These are phyloP conservation scores for Girardinichthys multiradiatus DNA, from an alignment of 2,113 vertebrate species.

Conservation along the genomic window DNA sequence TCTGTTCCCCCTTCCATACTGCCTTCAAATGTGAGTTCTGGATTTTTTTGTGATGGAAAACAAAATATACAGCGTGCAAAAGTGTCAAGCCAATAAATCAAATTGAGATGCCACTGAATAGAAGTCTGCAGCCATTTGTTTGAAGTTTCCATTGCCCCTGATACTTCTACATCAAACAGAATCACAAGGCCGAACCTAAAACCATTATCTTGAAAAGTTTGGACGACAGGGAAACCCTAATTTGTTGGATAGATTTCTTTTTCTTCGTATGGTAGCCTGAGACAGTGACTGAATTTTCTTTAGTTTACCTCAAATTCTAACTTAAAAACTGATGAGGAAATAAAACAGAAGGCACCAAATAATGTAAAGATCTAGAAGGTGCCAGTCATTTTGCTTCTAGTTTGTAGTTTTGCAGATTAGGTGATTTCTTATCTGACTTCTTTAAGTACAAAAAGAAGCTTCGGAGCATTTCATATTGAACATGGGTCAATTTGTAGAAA, in stretches of 20 bases:
- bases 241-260: conserved; percentile 26
- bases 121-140: conserved; percentile 67
- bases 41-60: conserved; percentile 58
- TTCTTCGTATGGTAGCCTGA: background rate
- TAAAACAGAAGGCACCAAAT: conserved; percentile 27
- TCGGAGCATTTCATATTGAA: too few relatives aligned
- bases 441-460: too few relatives aligned
- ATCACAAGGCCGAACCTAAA: conserved; percentile 62
- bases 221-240: conserved; percentile 27
- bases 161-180: conserved; percentile 77
- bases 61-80: conserved; percentile 40
- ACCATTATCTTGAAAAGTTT: conserved; percentile 71
- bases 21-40: conserved; percentile 38
- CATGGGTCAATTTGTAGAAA: too few relatives aligned
- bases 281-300: conserved; percentile 31
- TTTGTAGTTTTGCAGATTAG: too few relatives aligned
- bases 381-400: too few relatives aligned
- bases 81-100: conserved; percentile 69
- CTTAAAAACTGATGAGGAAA: conserved; percentile 34
- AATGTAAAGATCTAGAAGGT: conserved; percentile 32
- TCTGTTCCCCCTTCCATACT: conserved; percentile 13
- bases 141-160: conserved; percentile 79
- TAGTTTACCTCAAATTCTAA: conserved; percentile 37
- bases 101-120: conserved; percentile 73
- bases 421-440: background rate